Base-by-base conservation (phyloP, 2,888 invertebrate species). In the Caenorhabditis sp. region DNA sequence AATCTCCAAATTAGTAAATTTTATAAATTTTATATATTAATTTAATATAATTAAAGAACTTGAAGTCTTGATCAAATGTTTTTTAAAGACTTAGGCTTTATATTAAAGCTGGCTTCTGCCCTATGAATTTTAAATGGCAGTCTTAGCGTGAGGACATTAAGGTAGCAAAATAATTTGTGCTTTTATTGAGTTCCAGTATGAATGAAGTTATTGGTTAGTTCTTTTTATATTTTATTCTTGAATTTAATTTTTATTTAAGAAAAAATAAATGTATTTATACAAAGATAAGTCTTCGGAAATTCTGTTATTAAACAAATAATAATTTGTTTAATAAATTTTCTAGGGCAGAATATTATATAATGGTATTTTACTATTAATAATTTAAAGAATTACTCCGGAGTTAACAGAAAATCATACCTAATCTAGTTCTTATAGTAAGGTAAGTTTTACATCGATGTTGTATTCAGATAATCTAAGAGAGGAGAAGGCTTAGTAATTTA, bases 131-230 rank as follows among this genome's bases (percentile, higher is more conserved):
- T 92, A 89, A 93, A 93, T 91, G 91, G 92, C 92, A 91, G 92
- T 92, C 91, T 92, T 92, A 92, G 91, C 88, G 90, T 92, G 90
- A 92, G 92, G 91, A 92, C 92, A 91, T 92, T 91, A 92, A 92
- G 92, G 92, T 92, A 93, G 92, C 92, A 92, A 92, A 92, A 92
- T 92, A 90, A 92, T 90, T 92, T 91, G 92, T 92, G 91, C 92
- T 91, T 92, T 93, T 92, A 93, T 92, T 93, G 90, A 88, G 91
- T 91, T 91, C 92, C 92, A 88, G 92, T 90, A 93, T 93, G 92
- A 93, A 93, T 86, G 92, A 69, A 79, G 78, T 78, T 78, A 70
- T 80, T 75, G 80, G 72, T 81, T 77, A 70, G 74, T 80, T 75
- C 65, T 78, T 54, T 80, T 80, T 76, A 70, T 76, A 61, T 77